Base-by-base conservation (phyloP, 2,888 invertebrate species). In the Sesia bembeciformis region DNA sequence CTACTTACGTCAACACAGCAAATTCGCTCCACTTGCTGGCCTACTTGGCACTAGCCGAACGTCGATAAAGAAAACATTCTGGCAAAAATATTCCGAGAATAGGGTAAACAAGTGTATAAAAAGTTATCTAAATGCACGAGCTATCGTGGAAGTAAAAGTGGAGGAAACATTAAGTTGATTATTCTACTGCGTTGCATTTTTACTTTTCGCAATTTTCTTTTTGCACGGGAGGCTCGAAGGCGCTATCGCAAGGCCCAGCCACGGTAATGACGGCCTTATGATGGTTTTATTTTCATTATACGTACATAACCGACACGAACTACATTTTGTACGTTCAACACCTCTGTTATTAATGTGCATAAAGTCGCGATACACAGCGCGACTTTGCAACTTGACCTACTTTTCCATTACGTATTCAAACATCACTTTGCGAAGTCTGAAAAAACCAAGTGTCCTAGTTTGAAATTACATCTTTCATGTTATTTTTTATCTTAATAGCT, bases 401-500 rank as follows among this genome's bases (percentile, higher is more conserved):
- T 46, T 46, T 46, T 46, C n/a, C 7, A 7, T 46, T 46, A n/a
- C 46, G n/a, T 46, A 46, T 46, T 46, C 46, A 46, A 46, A 46
- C 23, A 23, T 5, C 46, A 23, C 46, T 46, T 46, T 8, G 6
- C n/a, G n/a, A 46, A 23, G n/a, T 46, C 4, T 46, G 23, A 23
- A 23, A 23, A 23, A 23, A 23, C 23, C 23, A 23, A 23, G 23
- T 23, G 23, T 23, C 23, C 23, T 23, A 23, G 23, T 23, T 23
- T 23, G 23, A 23, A 23, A 23, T 23, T 23, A 23, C 23, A 23
- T 23, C 23, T 23, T 63, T 62, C 61, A 57, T 62, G 58, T 62
- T 60, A 58, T 59, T 59, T 54, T 23, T 60, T 58, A 38, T 53
- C 57, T 57, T 60, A 60, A 57, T 60, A 56, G 60, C 57, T 60